Conservation (phyloP, 2,797 vertebrate genomes). For the Gallirallus australis region DNA sequence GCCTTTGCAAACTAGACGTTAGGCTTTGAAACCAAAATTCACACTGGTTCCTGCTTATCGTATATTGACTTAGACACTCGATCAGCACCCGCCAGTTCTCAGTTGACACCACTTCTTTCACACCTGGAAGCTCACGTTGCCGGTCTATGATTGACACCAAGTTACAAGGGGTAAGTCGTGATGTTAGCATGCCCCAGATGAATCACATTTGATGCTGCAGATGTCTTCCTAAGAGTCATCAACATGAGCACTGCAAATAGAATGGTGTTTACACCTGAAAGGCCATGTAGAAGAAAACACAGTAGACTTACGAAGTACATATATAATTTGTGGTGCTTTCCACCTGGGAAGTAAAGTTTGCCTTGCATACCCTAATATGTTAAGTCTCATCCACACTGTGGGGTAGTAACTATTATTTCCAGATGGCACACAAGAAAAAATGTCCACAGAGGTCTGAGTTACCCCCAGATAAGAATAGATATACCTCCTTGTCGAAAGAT, state of each 20-base stretch:
- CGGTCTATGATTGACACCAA: background rate
- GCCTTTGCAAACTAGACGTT: background rate
- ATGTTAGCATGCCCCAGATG: background rate
- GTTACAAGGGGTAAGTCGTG: background rate
- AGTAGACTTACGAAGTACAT: background rate
- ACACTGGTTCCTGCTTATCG: background rate
- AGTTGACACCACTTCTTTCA: constrained; percentile 25
- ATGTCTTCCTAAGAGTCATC: background rate
- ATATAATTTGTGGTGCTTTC: background rate
- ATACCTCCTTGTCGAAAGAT: background rate
- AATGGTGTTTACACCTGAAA: background rate
- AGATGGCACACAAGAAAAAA: background rate
- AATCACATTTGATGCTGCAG: background rate
- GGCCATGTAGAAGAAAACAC: background rate
- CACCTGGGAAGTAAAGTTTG: background rate
- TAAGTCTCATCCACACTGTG: background rate
- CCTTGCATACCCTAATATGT: background rate
- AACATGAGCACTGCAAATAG: background rate
- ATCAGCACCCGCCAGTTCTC: background rate
- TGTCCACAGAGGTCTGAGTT: background rate
- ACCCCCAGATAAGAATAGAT: background rate
- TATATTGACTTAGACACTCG: background rate
- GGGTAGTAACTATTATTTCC: background rate
- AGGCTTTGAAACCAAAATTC: constrained; percentile 2
- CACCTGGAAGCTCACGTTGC: background rate